These are phyloP conservation scores for Falco berigora DNA, from an alignment of 2,797 vertebrate genomes.

Conservation along the genomic window DNA sequence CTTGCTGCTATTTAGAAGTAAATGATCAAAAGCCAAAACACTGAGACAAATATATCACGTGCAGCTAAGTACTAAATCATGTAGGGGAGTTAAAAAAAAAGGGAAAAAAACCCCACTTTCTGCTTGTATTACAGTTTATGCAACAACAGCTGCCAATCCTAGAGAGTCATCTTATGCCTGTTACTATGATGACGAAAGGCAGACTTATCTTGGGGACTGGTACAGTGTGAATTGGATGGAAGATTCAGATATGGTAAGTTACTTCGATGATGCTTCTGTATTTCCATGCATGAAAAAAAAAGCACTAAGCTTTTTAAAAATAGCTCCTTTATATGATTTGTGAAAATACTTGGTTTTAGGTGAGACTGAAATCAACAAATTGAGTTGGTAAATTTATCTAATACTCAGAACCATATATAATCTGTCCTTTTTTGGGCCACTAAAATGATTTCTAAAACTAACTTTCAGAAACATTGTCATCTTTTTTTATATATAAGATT, in stretches of 20 bases:
- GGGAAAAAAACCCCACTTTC: not conserved
- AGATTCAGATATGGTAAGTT: slow-evolving; percentile 86
- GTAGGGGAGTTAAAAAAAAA: not conserved
- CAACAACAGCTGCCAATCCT: slow-evolving; percentile 90
- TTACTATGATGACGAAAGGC: slow-evolving; percentile 87
- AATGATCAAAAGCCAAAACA: not conserved
- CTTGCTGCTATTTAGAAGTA: not conserved
- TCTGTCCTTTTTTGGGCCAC: not conserved
- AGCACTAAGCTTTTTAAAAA: not conserved
- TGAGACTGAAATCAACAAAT: not conserved
- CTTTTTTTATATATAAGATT: not conserved
- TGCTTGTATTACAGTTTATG: slow-evolving; percentile 79
- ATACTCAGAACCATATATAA: not conserved
- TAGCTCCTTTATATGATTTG: not conserved
- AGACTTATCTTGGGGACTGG: slow-evolving; percentile 93
- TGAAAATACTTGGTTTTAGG: not conserved
- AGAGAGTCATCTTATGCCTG: slow-evolving; percentile 92
- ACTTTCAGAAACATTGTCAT: not conserved
- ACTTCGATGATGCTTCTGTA: not conserved
- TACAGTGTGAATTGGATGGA: slow-evolving; percentile 99
- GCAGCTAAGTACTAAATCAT: not conserved
- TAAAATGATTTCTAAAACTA: not conserved
- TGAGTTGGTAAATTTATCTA: not conserved
- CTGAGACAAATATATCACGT: not conserved
- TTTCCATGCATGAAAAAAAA: not conserved